phyloP scores from a whole-genome alignment of 2,113 vertebrate species.

The Callospermophilus lateralis region DNA sequence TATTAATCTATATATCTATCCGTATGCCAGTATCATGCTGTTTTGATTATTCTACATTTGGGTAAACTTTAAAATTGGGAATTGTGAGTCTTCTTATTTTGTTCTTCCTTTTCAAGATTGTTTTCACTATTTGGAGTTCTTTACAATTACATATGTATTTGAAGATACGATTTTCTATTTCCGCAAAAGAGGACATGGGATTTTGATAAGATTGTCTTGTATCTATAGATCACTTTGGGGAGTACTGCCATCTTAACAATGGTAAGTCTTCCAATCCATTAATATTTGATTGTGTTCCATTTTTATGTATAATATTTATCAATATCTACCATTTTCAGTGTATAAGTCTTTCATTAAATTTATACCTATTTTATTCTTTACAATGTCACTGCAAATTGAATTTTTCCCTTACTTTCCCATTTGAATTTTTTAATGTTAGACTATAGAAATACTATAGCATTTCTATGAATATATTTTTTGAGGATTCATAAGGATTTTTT shows the following conservation, averaged over 20 bases:
- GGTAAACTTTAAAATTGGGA: not conserved
- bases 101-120: not conserved
- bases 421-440: not conserved
- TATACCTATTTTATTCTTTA: not conserved
- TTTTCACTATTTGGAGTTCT: not conserved
- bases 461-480: not conserved
- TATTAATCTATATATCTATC: not conserved
- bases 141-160: not conserved
- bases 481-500: not conserved
- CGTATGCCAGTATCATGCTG: not conserved
- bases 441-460: not conserved
- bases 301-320: not conserved
- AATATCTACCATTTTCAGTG: not conserved
- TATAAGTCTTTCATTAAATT: not conserved
- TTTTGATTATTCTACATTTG: not conserved
- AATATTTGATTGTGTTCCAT: not conserved
- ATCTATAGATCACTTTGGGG: not conserved
- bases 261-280: not conserved
- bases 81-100: not conserved
- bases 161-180: constrained; percentile 6
- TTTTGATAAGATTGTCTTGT: not conserved
- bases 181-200: not conserved
- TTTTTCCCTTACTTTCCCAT: constrained; percentile 13
- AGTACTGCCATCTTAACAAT: not conserved
- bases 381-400: not conserved